Base-by-base conservation (phyloP, 2,113 vertebrate genomes). In the Barnardius zonarius region DNA sequence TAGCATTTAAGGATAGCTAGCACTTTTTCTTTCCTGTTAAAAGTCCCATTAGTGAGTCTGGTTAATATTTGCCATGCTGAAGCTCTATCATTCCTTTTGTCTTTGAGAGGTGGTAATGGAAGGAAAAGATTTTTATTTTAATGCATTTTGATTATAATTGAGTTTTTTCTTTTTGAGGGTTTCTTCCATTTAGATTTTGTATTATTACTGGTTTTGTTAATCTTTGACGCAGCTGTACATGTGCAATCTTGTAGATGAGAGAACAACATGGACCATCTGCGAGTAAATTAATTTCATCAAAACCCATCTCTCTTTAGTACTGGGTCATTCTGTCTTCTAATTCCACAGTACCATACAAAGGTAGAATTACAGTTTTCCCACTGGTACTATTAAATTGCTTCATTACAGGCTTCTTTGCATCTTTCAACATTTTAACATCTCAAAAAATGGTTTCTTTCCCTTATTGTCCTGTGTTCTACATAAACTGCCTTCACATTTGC, bases 311-410 rank as follows among this genome's bases (percentile, higher is more conserved):
- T 91, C 44, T 90, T 89, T 43, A 74, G n/a, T 62, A 55, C n/a
- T 43, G 27, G 23, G 35, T 72, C 33, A 20, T 86, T 86, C 83
- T 76, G 52, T 51, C 88, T 96, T 92, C 54, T 81, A 90, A 88
- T 95, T 95, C 91, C 62, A 81, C 51, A 72, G 66, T 48, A 48
- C 30, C 52, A 66, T 95, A 64, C 83, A 79, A 92, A 94, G 80
- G 88, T 90, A 93, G 86, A 95, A 91, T 93, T 93, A 83, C 54
- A 37, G 30, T 94, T 96, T 93, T 94, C 93, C 90, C 86, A 88
- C 52, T 75, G 93, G 90, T 93, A 27, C 52, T 82, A 57, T 91
- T 93, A 88, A 86, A 96, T 83, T 86, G 77, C 74, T 95, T 94
- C 88, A 93, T 96, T 95, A 96, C 35, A 81, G 73, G 37, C 44